Percentiles rank a stretch among this genome's conserved stretches.
These are phyloP conservation scores for Campylomormyrus numenius DNA, from an alignment of 2,113 vertebrate species.

Conservation along the genomic window DNA sequence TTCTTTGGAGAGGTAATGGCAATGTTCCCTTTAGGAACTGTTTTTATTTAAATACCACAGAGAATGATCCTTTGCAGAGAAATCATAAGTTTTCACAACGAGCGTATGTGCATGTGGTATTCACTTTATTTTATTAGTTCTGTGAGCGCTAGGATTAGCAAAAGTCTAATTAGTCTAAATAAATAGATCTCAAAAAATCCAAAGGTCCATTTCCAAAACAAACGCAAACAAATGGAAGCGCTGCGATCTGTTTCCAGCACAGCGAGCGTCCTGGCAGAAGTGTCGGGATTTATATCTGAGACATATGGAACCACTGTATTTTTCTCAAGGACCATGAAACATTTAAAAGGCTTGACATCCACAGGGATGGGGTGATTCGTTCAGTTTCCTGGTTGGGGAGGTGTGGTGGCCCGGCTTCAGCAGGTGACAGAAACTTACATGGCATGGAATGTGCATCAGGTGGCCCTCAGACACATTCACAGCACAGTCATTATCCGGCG, in stretches of 20 bases:
- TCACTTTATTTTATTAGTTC: conserved; percentile 22
- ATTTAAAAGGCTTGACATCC: conserved; percentile 39
- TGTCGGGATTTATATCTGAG: conserved; percentile 44
- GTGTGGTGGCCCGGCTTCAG: conserved; percentile 41
- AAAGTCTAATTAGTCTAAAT: conserved; percentile 41
- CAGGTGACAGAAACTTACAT: conserved; percentile 17
- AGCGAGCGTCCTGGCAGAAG: conserved; percentile 27
- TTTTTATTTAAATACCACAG: background rate
- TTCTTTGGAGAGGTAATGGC: background rate
- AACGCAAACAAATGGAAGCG: conserved; percentile 25
- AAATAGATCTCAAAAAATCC: conserved; percentile 32
- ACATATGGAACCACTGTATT: conserved; percentile 32
- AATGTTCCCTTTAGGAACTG: background rate
- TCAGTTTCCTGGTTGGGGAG: conserved; percentile 37
- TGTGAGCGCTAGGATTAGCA: conserved; percentile 29
- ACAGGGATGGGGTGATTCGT: conserved; percentile 28
- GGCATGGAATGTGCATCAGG: background rate
- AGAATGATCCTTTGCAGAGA: background rate
- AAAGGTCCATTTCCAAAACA: conserved; percentile 38
- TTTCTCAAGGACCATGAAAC: conserved; percentile 36
- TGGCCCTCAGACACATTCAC: background rate
- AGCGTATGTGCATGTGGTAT: background rate
- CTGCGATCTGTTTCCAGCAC: conserved; percentile 29
- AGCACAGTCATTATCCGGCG: background rate
- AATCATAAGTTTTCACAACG: background rate